Percentiles rank a stretch among this genome's conserved stretches.
Evolutionary conservation across 2,113 vertebrate species (phyloP).

Genomic region (Perccottus glenii): DNA sequence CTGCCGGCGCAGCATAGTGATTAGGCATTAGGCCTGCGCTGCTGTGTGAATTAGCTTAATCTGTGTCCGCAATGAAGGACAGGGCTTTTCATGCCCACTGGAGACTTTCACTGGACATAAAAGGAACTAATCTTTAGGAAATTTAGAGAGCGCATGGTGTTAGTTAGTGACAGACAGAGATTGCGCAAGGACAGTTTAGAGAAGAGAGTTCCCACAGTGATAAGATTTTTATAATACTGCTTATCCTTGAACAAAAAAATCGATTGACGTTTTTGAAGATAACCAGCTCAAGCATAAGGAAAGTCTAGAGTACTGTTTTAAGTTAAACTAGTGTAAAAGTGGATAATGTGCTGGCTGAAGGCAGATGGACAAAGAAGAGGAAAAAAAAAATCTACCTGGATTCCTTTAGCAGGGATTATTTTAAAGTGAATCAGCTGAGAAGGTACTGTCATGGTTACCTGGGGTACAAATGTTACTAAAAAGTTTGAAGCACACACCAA

Average conservation of each 20-base stretch:
- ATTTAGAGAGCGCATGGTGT: conserved; percentile 37
- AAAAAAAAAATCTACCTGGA: conserved; percentile 7
- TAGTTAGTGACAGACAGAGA: conserved; percentile 14
- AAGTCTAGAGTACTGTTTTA: conserved; percentile 10
- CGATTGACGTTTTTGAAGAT: conserved; percentile 32
- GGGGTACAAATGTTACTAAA: conserved; percentile 13
- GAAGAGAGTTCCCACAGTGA: conserved; percentile 56
- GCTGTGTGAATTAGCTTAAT: conserved; percentile 76
- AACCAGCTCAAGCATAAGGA: conserved; percentile 11
- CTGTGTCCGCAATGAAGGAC: conserved; percentile 75
- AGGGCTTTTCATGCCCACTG: conserved; percentile 67
- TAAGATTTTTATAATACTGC: conserved; percentile 33
- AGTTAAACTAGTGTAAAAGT: conserved; percentile 27
- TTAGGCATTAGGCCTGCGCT: conserved; percentile 70
- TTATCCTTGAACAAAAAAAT: conserved; percentile 44
- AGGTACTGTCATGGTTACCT: conserved; percentile 25
- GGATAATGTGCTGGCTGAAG: conserved; percentile 24
- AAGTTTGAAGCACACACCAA: conserved; percentile 15
- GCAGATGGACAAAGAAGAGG: not conserved
- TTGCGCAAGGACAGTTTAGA: conserved; percentile 31
- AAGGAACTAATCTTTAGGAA: conserved; percentile 71
- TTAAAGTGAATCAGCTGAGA: conserved; percentile 41
- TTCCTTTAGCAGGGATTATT: conserved; percentile 47
- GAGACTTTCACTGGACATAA: conserved; percentile 67
- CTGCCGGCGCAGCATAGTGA: conserved; percentile 71